These are phyloP conservation scores for Temnothorax ravouxi DNA, from an alignment of 2,888 invertebrate genomes.

Conservation along the genomic window DNA sequence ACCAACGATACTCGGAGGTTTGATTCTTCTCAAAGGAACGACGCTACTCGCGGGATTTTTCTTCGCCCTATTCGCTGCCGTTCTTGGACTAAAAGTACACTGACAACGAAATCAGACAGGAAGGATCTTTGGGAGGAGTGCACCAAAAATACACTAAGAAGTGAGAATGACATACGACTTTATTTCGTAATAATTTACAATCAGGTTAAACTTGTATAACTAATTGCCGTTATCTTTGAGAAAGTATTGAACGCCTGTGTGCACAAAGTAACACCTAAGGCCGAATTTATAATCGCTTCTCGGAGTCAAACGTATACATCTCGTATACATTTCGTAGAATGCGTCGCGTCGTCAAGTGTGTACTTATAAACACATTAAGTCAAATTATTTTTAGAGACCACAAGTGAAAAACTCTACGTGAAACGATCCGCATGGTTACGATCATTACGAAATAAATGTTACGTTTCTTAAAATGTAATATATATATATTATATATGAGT, in stretches of 20 bases:
- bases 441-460: conserved; percentile 40
- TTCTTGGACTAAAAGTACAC: conserved; percentile 90
- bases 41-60: conserved; percentile 95
- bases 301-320: conserved; percentile 32
- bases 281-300: conserved; percentile 61
- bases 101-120: conserved; percentile 49
- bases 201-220: conserved; percentile 31
- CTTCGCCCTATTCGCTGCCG: conserved; percentile 94
- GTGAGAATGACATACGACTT: conserved; percentile 65
- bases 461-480: conserved; percentile 39
- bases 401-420: not conserved
- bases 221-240: conserved; percentile 21
- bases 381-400: not conserved
- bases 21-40: conserved; percentile 92
- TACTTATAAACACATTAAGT: not conserved
- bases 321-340: conserved; percentile 38
- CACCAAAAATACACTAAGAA: conserved; percentile 29
- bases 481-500: conserved; percentile 20
- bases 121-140: not conserved
- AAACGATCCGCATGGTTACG: conserved; percentile 13
- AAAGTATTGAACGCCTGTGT: conserved; percentile 44
- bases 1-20: conserved; percentile 91
- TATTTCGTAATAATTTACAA: conserved; percentile 68
- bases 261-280: conserved; percentile 34
- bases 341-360: conserved; percentile 33